A percentile compares a stretch with the other conserved stretches of the same genome.
Evolutionary conservation across 2,113 vertebrate species (phyloP).

Genomic region (Vulpes lagopus): DNA sequence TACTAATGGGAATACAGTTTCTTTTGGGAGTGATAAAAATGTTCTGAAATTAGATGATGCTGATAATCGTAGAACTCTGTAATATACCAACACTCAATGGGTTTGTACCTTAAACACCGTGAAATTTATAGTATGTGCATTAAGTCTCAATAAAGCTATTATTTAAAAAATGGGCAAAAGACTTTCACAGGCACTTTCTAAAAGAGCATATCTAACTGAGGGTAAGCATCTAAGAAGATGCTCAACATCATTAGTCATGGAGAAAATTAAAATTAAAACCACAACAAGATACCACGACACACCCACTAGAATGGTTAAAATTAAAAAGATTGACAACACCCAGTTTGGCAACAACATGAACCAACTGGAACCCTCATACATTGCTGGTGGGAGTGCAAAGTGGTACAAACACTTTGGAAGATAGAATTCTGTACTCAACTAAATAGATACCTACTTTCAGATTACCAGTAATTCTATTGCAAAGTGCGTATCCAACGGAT

Average conservation of each 20-base stretch:
- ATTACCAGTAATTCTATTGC: not conserved
- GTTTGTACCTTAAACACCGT: not conserved
- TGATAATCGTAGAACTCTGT: not conserved
- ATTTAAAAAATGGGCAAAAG: slow-evolving; percentile 24
- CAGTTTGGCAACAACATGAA: slow-evolving; percentile 25
- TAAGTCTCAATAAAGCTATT: slow-evolving; percentile 14
- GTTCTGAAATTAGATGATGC: not conserved
- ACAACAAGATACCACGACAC: not conserved
- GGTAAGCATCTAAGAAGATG: not conserved
- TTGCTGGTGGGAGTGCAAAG: slow-evolving; percentile 18
- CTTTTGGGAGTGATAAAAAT: not conserved
- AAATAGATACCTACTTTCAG: not conserved
- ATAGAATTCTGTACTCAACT: not conserved
- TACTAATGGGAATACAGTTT: not conserved
- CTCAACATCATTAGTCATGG: slow-evolving; percentile 15
- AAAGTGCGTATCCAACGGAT: not conserved
- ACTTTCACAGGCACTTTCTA: slow-evolving; percentile 1
- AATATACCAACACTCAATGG: not conserved
- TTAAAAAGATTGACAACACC: slow-evolving; percentile 56
- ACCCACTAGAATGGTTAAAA: slow-evolving; percentile 64
- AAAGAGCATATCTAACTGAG: not conserved
- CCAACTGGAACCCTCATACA: not conserved
- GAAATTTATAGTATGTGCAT: not conserved
- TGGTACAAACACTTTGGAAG: slow-evolving; percentile 13
- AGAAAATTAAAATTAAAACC: slow-evolving; percentile 52